Conservation (phyloP, 2,113 vertebrate species). For the Pseudorhombus dupliciocellatus region DNA sequence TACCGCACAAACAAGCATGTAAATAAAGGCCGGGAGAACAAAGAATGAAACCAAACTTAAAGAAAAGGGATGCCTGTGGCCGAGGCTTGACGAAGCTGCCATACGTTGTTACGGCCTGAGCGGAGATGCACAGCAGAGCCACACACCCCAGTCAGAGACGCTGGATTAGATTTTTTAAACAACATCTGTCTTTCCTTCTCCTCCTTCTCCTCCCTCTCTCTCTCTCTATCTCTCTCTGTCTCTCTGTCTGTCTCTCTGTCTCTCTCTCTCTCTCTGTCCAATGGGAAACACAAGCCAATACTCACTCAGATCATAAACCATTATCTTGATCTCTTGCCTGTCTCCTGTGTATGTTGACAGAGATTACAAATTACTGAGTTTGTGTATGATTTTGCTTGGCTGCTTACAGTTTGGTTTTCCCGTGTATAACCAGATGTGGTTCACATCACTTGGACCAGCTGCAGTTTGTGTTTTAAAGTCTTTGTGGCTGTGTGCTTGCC, state of each 20-base stretch:
- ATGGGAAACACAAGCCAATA: conserved; percentile 44
- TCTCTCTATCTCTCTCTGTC: conserved; percentile 8
- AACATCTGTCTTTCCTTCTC: conserved; percentile 56
- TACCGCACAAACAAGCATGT: conserved; percentile 12
- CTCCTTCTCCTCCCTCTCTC: conserved; percentile 1
- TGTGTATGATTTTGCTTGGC: conserved; percentile 52
- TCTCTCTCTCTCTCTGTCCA: conserved; percentile 6
- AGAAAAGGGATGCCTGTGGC: conserved; percentile 24
- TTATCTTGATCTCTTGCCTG: conserved; percentile 42
- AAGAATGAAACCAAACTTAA: conserved; percentile 45
- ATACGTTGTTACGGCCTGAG: conserved; percentile 28
- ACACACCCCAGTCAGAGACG: conserved; percentile 51
- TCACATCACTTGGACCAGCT: conserved; percentile 23
- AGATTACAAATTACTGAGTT: conserved; percentile 45
- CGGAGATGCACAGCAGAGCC: conserved; percentile 57
- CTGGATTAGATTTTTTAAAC: conserved; percentile 68
- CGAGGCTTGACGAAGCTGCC: conserved; percentile 47
- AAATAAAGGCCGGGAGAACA: conserved; percentile 36
- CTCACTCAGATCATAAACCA: conserved; percentile 43
- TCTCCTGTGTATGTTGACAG: conserved; percentile 38
- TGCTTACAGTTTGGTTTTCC: conserved; percentile 43
- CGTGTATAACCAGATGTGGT: conserved; percentile 39
- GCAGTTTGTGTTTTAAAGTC: conserved; percentile 15
- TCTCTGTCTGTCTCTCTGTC: conserved; percentile 1
- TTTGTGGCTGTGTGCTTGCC: conserved; percentile 1